phyloP scores from a whole-genome alignment of 2,888 invertebrate species.

The Tinea trinotella region DNA sequence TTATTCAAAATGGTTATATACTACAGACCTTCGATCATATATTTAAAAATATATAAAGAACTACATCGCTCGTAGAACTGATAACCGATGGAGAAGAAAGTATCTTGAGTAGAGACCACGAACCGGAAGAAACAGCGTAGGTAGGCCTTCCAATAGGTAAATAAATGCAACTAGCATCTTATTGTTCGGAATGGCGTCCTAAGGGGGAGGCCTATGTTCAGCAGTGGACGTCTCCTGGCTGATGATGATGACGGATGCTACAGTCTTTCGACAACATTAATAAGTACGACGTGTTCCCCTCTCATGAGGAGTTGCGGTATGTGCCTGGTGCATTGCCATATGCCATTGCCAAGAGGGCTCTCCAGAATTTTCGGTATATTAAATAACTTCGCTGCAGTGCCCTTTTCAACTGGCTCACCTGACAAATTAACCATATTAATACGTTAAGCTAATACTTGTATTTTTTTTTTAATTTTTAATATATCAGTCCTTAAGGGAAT shows the following conservation, averaged over 20 bases:
- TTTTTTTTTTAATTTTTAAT: neutral
- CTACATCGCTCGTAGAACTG: neutral
- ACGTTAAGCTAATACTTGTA: neutral
- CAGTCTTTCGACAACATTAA: slow-evolving; percentile 50
- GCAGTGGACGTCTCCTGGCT: too few species aligned
- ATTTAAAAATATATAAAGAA: neutral
- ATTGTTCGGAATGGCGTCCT: too few species aligned
- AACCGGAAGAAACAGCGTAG: too few species aligned
- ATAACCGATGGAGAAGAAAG: too few species aligned
- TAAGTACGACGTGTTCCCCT: slow-evolving; percentile 82
- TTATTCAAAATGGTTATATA: neutral
- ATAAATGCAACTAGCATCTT: too few species aligned
- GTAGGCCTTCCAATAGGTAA: too few species aligned
- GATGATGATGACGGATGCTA: too few species aligned
- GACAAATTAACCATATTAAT: slow-evolving; percentile 16
- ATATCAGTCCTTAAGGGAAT: neutral
- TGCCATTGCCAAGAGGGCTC: slow-evolving; percentile 71
- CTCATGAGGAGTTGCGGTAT: slow-evolving; percentile 80
- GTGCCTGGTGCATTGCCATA: slow-evolving; percentile 77
- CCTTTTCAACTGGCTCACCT: slow-evolving; percentile 51
- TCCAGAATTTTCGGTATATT: slow-evolving; percentile 69
- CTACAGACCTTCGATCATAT: neutral
- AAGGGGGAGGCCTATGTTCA: too few species aligned
- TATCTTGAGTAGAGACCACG: too few species aligned
- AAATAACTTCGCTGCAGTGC: slow-evolving; percentile 56